Percentiles rank a stretch among this genome's conserved stretches.
These are phyloP conservation scores for Xestobium rufovillosum DNA, from an alignment of 2,888 invertebrate species.

Conservation along the genomic window DNA sequence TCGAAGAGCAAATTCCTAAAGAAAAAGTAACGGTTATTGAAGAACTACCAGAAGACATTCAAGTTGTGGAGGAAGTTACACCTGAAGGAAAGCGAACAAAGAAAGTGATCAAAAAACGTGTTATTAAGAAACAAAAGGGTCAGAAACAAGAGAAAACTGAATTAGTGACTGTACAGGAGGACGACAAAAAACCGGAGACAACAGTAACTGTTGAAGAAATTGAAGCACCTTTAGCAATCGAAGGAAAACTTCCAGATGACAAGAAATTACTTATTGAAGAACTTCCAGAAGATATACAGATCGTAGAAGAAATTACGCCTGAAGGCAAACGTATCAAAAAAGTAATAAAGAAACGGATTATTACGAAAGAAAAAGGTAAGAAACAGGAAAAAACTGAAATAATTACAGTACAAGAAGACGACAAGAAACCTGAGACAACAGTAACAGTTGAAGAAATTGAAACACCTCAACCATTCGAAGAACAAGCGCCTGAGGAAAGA, in stretches of 20 bases:
- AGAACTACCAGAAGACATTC: constrained; percentile 30
- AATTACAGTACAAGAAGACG: constrained; percentile 37
- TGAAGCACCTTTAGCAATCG: no score
- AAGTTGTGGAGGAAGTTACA: constrained; percentile 26
- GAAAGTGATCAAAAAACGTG: constrained; percentile 27
- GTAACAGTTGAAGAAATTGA: constrained; percentile 24
- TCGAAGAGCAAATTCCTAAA: constrained; percentile 13
- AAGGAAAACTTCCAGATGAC: no score
- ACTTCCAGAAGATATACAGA: constrained; percentile 25
- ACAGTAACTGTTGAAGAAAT: constrained; percentile 30
- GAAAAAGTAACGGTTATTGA: constrained; percentile 21
- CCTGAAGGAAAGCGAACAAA: constrained; percentile 28
- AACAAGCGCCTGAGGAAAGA: no score
- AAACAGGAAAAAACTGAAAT: constrained; percentile 41
- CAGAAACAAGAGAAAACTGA: constrained; percentile 32
- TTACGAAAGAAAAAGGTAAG: constrained; percentile 36
- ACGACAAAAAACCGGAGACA: constrained; percentile 33
- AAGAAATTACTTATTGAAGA: constrained; percentile 20
- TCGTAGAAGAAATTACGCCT: constrained; percentile 18
- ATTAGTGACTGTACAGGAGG: constrained; percentile 36
- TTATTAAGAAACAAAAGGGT: constrained; percentile 28
- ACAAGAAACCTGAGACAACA: constrained; percentile 34
- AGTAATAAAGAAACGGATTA: constrained; percentile 35
- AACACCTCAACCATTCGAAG: no score
- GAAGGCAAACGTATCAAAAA: constrained; percentile 24